A percentile compares a stretch with the other conserved stretches of the same genome.
These are phyloP conservation scores for Lagocephalus sceleratus DNA, from an alignment of 2,797 vertebrate genomes.

Conservation along the genomic window DNA sequence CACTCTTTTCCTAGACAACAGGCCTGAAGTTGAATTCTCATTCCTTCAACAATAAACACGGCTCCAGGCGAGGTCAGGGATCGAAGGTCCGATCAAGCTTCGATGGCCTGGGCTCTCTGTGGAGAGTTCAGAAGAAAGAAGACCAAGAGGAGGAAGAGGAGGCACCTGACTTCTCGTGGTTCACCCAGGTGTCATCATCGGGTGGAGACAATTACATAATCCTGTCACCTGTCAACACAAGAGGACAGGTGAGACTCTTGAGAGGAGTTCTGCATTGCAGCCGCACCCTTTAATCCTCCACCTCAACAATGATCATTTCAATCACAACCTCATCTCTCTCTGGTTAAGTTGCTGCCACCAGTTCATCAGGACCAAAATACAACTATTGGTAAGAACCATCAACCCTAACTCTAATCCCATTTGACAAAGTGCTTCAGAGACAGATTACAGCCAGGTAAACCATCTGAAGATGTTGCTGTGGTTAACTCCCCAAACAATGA, in stretches of 20 bases:
- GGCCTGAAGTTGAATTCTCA: conserved; percentile 55
- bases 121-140: conserved; percentile 57
- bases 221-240: conserved; percentile 80
- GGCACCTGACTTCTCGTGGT: conserved; percentile 54
- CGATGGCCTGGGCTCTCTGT: conserved; percentile 54
- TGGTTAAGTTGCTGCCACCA: conserved; percentile 80
- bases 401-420: too few relatives aligned
- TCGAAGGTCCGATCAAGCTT: conserved; percentile 42
- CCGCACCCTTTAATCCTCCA: not conserved
- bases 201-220: conserved; percentile 91
- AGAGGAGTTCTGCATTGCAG: not conserved
- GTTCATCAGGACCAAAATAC: conserved; percentile 79
- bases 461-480: too few relatives aligned
- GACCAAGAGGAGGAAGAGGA: conserved; percentile 25
- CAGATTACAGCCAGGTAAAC: too few relatives aligned
- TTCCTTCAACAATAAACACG: conserved; percentile 75
- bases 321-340: conserved; percentile 8
- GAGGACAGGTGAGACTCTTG: conserved; percentile 79
- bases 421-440: too few relatives aligned
- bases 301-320: not conserved
- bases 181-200: conserved; percentile 76
- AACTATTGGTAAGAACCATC: conserved; percentile 63
- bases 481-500: too few relatives aligned
- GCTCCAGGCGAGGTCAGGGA: conserved; percentile 68
- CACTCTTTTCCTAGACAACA: conserved; percentile 26